Evolutionary conservation across 2,797 vertebrate species (phyloP).

Genomic region (Sebastes elongatus): DNA sequence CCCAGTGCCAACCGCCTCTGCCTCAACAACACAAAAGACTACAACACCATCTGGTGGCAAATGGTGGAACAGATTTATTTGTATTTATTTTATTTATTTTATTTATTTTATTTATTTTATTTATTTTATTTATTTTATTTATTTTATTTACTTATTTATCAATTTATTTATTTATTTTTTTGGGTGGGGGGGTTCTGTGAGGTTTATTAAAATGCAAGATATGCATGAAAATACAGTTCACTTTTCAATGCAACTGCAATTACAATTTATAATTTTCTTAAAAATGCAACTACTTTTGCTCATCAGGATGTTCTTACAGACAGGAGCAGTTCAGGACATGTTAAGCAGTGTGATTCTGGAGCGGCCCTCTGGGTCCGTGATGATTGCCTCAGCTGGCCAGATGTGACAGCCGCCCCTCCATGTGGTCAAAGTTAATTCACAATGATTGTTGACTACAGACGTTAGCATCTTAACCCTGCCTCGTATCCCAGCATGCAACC

Average conservation of each 20-base stretch:
- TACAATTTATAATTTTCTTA: not conserved
- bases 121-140: too few relatives aligned
- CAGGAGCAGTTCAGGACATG: not conserved
- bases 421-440: constrained; percentile 62
- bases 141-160: too few relatives aligned
- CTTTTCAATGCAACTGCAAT: not conserved
- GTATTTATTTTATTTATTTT: too few relatives aligned
- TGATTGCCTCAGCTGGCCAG: constrained; percentile 34
- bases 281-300: not conserved
- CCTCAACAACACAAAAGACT: constrained; percentile 16
- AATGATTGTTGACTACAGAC: constrained; percentile 54
- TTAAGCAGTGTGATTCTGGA: not conserved
- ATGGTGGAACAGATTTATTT: constrained; percentile 18
- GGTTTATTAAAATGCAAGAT: not conserved
- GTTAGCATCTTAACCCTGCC: constrained; percentile 35
- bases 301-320: not conserved
- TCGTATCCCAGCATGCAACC: constrained; percentile 64
- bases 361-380: not conserved
- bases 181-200: not conserved
- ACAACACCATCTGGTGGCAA: constrained; percentile 65
- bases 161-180: too few relatives aligned
- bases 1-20: not conserved
- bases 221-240: not conserved
- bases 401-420: constrained; percentile 30
- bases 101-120: not conserved